phyloP scores from a whole-genome alignment of 2,888 invertebrate species.

The Lithophane semibrunnea region DNA sequence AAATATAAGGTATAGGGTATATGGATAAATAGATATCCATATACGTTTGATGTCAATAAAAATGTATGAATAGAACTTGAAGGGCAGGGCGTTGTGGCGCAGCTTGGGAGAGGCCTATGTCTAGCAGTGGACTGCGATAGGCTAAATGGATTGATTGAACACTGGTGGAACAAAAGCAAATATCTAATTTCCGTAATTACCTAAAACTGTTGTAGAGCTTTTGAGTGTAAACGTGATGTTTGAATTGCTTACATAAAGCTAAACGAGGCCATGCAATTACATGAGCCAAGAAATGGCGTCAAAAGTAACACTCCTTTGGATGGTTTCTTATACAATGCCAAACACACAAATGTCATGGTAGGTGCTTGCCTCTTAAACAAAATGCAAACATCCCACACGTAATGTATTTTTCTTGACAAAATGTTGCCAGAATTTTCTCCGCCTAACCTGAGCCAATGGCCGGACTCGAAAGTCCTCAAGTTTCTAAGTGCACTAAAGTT shows the following conservation, averaged over 20 bases:
- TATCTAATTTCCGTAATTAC: background rate
- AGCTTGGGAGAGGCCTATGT: too few relatives aligned
- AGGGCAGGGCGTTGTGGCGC: too few relatives aligned
- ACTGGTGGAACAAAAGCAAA: background rate
- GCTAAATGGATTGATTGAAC: too few relatives aligned
- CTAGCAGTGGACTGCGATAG: too few relatives aligned
- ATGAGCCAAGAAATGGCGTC: conserved; percentile 47
- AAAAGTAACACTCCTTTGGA: conserved; percentile 44
- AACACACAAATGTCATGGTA: conserved; percentile 43
- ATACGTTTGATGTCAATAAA: background rate
- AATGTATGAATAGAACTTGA: background rate
- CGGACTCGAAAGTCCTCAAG: conserved; percentile 48
- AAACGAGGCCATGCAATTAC: conserved; percentile 50
- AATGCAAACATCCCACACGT: conserved; percentile 44
- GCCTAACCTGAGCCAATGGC: conserved; percentile 36
- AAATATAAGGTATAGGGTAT: background rate
- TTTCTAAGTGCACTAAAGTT: conserved; percentile 67
- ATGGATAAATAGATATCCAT: background rate
- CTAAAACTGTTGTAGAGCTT: background rate
- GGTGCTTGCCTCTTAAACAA: conserved; percentile 36
- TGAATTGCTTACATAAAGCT: conserved; percentile 46
- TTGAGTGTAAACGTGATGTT: background rate
- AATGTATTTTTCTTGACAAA: conserved; percentile 51
- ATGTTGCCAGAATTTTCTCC: conserved; percentile 29
- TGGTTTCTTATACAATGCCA: conserved; percentile 62